phyloP scores from a whole-genome alignment of 1,140 invertebrate species.

The Lordiphosa clarofinis region DNA sequence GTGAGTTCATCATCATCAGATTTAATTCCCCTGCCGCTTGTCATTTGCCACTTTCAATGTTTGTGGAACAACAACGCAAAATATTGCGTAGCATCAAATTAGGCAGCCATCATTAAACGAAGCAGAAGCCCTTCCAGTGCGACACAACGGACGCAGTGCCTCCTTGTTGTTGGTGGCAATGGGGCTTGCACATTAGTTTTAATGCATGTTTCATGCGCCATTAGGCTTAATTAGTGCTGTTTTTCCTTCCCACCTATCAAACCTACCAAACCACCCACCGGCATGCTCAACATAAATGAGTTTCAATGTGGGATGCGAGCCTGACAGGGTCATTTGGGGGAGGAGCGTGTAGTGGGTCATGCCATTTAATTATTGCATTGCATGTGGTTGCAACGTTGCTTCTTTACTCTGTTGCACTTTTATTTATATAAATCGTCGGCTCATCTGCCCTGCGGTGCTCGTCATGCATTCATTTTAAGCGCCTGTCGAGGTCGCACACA shows the following conservation, averaged over 20 bases:
- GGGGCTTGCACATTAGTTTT: constrained; percentile 71
- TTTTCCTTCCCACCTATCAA: constrained; percentile 16
- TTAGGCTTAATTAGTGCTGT: constrained; percentile 74
- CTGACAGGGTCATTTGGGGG: neutral
- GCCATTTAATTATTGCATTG: constrained; percentile 48
- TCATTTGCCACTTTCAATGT: too few relatives aligned
- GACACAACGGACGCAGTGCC: constrained; percentile 14
- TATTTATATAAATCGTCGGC: constrained; percentile 40
- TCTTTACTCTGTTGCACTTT: constrained; percentile 11
- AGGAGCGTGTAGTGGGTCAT: constrained; percentile 35
- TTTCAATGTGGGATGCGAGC: constrained; percentile 39
- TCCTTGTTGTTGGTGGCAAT: constrained; percentile 7
- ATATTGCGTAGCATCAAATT: constrained; percentile 62
- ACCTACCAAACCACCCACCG: constrained; percentile 11
- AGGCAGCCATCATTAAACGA: constrained; percentile 52
- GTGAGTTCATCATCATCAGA: constrained; percentile 14
- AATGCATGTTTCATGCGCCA: constrained; percentile 77
- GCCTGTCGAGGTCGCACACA: constrained; percentile 16
- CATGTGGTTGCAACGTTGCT: constrained; percentile 26
- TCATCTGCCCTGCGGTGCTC: constrained; percentile 21
- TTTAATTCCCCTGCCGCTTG: neutral
- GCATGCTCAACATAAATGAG: constrained; percentile 40
- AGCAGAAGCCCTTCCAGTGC: constrained; percentile 17
- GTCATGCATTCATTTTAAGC: constrained; percentile 34
- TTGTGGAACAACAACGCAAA: constrained; percentile 17